These are phyloP conservation scores for Pachyramphus minor DNA, from an alignment of 2,113 vertebrate species.

Conservation along the genomic window DNA sequence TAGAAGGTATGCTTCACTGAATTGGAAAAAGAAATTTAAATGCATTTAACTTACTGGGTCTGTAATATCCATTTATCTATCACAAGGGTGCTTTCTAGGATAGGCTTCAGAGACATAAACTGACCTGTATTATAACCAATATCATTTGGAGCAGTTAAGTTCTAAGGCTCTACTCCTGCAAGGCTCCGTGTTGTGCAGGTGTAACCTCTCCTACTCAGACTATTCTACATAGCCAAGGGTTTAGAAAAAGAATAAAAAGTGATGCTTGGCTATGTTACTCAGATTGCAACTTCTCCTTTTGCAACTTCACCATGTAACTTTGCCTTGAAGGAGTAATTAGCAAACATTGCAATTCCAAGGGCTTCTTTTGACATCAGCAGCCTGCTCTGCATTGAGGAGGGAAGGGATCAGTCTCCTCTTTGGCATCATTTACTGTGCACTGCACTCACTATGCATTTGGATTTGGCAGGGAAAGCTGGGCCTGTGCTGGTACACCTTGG, in stretches of 20 bases:
- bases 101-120: background rate
- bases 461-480: background rate
- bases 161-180: background rate
- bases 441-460: background rate
- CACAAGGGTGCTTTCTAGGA: background rate
- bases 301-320: background rate
- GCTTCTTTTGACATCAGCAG: background rate
- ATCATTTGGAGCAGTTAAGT: background rate
- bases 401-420: background rate
- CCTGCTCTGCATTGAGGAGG: background rate
- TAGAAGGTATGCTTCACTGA: background rate
- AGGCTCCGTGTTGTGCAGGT: background rate
- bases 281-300: background rate
- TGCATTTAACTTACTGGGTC: background rate
- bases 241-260: background rate
- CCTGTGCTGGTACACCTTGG: background rate
- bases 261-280: background rate
- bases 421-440: background rate
- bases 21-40: background rate
- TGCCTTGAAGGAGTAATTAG: background rate
- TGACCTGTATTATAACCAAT: background rate
- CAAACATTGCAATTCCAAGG: background rate
- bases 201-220: background rate
- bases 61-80: background rate
- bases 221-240: background rate